These are phyloP conservation scores for Carettochelys insculpta DNA, from an alignment of 2,113 vertebrate genomes.

Conservation along the genomic window DNA sequence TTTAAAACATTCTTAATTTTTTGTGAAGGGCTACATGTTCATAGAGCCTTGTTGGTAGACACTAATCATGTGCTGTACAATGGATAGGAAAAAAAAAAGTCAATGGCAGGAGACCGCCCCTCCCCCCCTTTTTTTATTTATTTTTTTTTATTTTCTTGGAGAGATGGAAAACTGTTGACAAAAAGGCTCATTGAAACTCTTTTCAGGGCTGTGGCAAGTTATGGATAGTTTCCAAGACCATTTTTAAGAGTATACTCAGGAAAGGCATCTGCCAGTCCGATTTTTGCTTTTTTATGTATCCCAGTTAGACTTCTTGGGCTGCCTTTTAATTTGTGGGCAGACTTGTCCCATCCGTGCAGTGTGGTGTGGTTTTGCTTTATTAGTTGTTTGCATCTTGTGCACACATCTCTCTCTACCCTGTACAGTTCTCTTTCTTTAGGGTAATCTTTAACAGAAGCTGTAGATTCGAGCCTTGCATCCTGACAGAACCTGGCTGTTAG, in stretches of 20 bases:
- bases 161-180: not conserved
- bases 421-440: not conserved
- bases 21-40: conserved; percentile 13
- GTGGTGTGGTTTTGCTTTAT: not conserved
- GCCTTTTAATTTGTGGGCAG: conserved; percentile 13
- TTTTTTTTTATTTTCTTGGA: no score
- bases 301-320: not conserved
- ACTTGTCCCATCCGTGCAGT: not conserved
- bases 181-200: not conserved
- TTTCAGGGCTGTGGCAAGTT: not conserved
- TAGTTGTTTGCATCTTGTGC: not conserved
- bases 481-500: not conserved
- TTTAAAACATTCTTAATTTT: not conserved
- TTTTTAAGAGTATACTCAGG: not conserved
- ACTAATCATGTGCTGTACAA: not conserved
- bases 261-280: not conserved
- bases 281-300: not conserved
- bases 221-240: not conserved
- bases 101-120: no score
- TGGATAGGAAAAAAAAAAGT: not conserved
- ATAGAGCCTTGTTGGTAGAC: not conserved
- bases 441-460: not conserved
- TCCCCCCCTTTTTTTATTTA: no score
- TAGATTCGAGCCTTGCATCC: not conserved
- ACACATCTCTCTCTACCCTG: not conserved